Percentiles rank a stretch among this genome's conserved stretches.
These are phyloP conservation scores for Pedionomus torquatus DNA, from an alignment of 2,113 vertebrate genomes.

Conservation along the genomic window DNA sequence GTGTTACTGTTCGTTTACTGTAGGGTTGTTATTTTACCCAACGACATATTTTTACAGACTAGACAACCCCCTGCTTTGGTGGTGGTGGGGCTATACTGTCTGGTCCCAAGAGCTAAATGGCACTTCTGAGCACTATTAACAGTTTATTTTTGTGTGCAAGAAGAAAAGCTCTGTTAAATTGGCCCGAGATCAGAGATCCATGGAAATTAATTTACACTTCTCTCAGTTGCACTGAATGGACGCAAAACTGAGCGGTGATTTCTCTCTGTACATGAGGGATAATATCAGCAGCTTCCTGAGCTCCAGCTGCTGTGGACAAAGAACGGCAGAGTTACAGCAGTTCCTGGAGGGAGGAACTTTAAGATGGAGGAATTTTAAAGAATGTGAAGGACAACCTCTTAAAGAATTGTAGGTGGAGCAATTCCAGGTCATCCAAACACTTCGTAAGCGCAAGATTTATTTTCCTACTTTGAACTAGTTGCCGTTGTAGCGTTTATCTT, in stretches of 20 bases:
- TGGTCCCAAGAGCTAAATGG: neutral
- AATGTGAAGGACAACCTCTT: conserved; percentile 52
- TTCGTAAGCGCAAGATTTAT: neutral
- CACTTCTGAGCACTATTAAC: neutral
- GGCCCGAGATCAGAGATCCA: neutral
- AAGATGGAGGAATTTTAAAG: conserved; percentile 65
- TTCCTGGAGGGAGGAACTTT: conserved; percentile 58
- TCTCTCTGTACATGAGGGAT: neutral
- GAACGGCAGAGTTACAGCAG: neutral
- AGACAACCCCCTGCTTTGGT: neutral
- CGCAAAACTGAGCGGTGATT: neutral
- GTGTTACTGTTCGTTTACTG: neutral
- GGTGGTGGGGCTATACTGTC: neutral
- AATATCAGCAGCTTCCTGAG: conserved; percentile 54
- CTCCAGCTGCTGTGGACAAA: conserved; percentile 61
- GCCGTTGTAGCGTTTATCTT: neutral
- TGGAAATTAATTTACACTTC: neutral
- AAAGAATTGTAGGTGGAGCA: conserved; percentile 51
- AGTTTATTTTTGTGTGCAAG: neutral
- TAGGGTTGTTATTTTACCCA: neutral
- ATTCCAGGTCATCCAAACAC: neutral
- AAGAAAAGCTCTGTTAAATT: conserved; percentile 33
- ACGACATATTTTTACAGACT: neutral
- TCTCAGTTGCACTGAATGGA: neutral
- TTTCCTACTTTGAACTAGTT: neutral